Evolutionary conservation across 2,797 vertebrate species (phyloP), one percentile per base, ranked within the genome.

Genomic region (Typhlichthys eigenmanni): DNA sequence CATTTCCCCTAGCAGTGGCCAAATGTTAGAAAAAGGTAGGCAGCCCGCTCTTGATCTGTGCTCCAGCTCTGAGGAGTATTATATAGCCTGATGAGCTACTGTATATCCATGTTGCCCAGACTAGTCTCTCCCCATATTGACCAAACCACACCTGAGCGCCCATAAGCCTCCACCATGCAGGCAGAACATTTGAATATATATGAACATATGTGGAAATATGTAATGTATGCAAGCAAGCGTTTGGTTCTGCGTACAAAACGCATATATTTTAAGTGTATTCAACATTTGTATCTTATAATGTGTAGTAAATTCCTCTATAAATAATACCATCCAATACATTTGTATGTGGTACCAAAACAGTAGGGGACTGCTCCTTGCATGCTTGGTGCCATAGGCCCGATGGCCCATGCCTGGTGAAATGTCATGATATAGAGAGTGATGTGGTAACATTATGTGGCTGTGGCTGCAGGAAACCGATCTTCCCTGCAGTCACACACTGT

Each of bases 1-100:
- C 85, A 86, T 87, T 91, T 89, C 89, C 88, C 79, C 87, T 90
- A 88, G 90, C 89, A 88, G 82, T 81, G 90, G 89, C 89, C 91
- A 92, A 92, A 92, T 89, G 58, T 68, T 53, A 65, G 62, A 66
- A 55, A 55, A 29, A 60, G 78, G 60, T 78, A 81, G 71, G 72
- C 80, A 77, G 80, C 82, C 68, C 64, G 82, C 70, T 70, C 85
- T 71, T 85, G 84, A 86, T 85, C 86, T 83, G 75, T 86, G 85
- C 86, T 85, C 80, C 75, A 86, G 86, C 83, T 82, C 83, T 58
- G 76, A 87, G 83, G 83, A 90, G 78, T 83, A 84, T 85, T 85
- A 80, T 78, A 73, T 75, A 72, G 81, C 74, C 79, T 76, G 84
- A 82, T 80, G 87, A 85, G 86, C 69, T 83, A 24, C 24, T 24